Conservation (phyloP, 2,888 invertebrate species). For the Pterostichus niger region DNA sequence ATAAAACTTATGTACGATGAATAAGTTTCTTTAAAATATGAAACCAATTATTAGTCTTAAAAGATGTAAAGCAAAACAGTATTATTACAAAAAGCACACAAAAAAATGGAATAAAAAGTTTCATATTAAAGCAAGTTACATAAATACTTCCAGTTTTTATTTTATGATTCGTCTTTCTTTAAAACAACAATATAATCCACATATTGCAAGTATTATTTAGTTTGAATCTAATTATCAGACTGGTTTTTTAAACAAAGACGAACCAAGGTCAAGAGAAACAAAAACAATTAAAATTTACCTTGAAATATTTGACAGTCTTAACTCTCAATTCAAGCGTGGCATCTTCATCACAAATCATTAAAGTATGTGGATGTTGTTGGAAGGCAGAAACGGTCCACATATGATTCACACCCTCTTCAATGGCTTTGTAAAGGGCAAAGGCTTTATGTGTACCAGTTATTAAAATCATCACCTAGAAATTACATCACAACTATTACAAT, state of each 20-base stretch:
- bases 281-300: constrained; percentile 41
- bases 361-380: constrained; percentile 94
- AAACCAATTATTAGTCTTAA: too few species aligned
- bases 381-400: constrained; percentile 99
- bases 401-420: constrained; percentile 99
- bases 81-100: too few species aligned
- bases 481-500: background rate
- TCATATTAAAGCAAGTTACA: too few species aligned
- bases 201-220: too few species aligned
- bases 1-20: too few species aligned
- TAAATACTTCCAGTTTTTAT: too few species aligned
- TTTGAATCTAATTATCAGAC: background rate
- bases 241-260: constrained; percentile 1
- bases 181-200: too few species aligned
- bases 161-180: too few species aligned
- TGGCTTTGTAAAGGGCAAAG: constrained; percentile 97
- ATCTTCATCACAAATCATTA: constrained; percentile 98
- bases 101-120: too few species aligned
- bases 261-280: background rate
- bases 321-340: constrained; percentile 98
- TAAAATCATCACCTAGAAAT: constrained; percentile 92
- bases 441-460: constrained; percentile 98
- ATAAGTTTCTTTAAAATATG: too few species aligned
- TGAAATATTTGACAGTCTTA: constrained; percentile 99
- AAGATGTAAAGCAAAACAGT: too few species aligned